Conservation (phyloP, 1,140 invertebrate species). For the Lepidurus apus region DNA sequence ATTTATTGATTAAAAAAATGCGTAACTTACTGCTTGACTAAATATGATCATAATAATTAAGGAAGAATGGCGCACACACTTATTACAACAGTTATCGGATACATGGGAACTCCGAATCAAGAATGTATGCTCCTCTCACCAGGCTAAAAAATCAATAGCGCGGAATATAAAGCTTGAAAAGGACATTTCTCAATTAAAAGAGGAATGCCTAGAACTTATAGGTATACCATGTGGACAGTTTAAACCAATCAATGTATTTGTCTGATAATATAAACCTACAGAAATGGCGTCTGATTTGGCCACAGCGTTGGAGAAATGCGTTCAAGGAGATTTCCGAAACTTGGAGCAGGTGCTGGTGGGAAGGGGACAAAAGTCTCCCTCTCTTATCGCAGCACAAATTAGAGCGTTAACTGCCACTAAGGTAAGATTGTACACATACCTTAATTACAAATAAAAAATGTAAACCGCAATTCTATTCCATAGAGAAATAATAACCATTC, state of each 20-base stretch:
- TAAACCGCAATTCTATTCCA: not conserved
- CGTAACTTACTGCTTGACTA: too few relatives aligned
- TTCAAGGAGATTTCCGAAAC: not conserved
- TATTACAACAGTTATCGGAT: not conserved
- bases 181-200: not conserved
- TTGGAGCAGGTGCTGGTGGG: not conserved
- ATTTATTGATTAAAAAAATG: too few relatives aligned
- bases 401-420: constrained; percentile 4
- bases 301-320: not conserved
- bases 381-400: not conserved
- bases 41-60: not conserved
- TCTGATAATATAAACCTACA: not conserved
- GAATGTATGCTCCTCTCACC: not conserved
- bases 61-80: not conserved
- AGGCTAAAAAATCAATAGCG: not conserved
- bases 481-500: not conserved
- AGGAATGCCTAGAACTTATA: not conserved
- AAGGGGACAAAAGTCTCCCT: not conserved
- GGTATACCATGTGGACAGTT: not conserved
- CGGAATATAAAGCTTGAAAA: not conserved
- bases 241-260: not conserved
- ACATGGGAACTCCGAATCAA: not conserved
- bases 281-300: constrained; percentile 4
- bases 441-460: too few relatives aligned
- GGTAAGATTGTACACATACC: not conserved